Evolutionary conservation across 2,113 vertebrate species (phyloP).

Genomic region (Ailuropoda melanoleuca): DNA sequence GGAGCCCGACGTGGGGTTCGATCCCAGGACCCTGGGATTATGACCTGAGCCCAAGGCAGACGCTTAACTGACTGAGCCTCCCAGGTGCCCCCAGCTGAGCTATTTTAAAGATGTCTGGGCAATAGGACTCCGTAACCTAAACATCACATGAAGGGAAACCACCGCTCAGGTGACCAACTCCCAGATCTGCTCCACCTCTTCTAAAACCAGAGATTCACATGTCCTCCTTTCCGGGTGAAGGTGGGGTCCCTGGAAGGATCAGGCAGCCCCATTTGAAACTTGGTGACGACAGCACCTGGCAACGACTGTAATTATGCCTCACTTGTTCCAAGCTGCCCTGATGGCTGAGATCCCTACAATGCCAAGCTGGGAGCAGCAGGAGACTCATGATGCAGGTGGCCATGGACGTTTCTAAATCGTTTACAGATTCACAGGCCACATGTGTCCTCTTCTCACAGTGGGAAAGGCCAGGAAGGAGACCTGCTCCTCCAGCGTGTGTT

Average conservation of each 20-base stretch:
- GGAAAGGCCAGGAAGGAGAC: background rate
- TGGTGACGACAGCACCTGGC: background rate
- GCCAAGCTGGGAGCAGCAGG: background rate
- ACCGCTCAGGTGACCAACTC: fast-evolving
- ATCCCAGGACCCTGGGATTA: background rate
- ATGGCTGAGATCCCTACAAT: background rate
- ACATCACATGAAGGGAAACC: background rate
- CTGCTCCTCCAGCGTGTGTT: background rate
- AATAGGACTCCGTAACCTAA: background rate
- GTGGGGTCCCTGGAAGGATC: background rate
- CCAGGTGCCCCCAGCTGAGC: background rate
- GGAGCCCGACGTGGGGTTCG: background rate
- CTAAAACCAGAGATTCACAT: background rate
- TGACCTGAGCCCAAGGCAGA: background rate
- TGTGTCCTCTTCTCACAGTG: background rate
- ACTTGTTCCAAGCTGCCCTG: too few species aligned
- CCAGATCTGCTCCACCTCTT: background rate
- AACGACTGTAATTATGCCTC: fast-evolving
- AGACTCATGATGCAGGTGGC: background rate
- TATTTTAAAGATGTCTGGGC: background rate
- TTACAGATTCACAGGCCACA: background rate
- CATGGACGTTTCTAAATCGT: background rate
- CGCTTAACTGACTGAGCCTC: background rate
- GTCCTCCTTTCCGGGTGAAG: background rate
- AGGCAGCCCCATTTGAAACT: background rate